Conservation (phyloP, 2,888 invertebrate genomes). For the Eupithecia subumbrata region DNA sequence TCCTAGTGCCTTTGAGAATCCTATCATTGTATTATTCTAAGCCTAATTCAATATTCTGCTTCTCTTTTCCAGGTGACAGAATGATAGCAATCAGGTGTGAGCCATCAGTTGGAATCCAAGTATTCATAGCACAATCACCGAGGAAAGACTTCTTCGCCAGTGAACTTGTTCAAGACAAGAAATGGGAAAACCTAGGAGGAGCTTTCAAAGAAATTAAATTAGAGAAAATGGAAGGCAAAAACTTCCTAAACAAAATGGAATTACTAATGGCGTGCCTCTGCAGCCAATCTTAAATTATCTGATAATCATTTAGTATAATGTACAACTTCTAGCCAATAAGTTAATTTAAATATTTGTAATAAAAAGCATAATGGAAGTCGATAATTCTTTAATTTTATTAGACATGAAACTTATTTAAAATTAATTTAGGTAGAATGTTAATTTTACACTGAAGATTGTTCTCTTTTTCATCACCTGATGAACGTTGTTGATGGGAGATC, state of each 20-base stretch:
- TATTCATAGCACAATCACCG: slow-evolving; percentile 94
- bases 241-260: slow-evolving; percentile 98
- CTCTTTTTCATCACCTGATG: slow-evolving; percentile 67
- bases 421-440: slow-evolving; percentile 82
- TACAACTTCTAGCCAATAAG: slow-evolving; percentile 49
- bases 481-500: slow-evolving; percentile 64
- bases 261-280: slow-evolving; percentile 95
- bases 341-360: slow-evolving; percentile 39
- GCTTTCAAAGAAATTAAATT: slow-evolving; percentile 94
- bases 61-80: slow-evolving; percentile 82
- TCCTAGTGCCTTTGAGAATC: neutral
- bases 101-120: slow-evolving; percentile 94
- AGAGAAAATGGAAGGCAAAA: slow-evolving; percentile 97
- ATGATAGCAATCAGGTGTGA: slow-evolving; percentile 96
- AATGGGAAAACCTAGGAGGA: slow-evolving; percentile 97
- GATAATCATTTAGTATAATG: slow-evolving; percentile 45
- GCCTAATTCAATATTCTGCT: slow-evolving; percentile 5
- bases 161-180: slow-evolving; percentile 93
- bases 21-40: neutral
- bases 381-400: slow-evolving; percentile 61
- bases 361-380: slow-evolving; percentile 40
- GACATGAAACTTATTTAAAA: slow-evolving; percentile 73
- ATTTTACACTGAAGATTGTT: slow-evolving; percentile 83
- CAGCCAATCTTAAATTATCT: slow-evolving; percentile 83
- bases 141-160: slow-evolving; percentile 94